These are phyloP conservation scores for Zygaena filipendulae DNA, from an alignment of 2,888 invertebrate genomes.

Conservation along the genomic window DNA sequence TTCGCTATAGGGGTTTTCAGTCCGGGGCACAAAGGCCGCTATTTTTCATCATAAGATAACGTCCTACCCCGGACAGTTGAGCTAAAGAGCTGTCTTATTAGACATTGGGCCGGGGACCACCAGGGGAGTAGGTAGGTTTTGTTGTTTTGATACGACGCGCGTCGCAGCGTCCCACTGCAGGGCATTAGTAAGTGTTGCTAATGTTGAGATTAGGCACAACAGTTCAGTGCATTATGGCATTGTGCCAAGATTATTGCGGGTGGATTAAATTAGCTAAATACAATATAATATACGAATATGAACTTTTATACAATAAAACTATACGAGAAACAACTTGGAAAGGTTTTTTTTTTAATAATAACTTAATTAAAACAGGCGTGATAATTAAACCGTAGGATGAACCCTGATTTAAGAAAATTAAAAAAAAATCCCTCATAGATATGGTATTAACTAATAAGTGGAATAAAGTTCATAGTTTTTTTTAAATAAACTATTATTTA, in stretches of 20 bases:
- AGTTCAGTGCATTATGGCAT: constrained; percentile 3
- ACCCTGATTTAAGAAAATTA: no score
- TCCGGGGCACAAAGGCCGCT: constrained; percentile 37
- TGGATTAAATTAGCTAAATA: no score
- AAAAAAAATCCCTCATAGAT: no score
- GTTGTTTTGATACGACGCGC: constrained; percentile 45
- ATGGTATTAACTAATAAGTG: no score
- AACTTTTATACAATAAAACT: no score
- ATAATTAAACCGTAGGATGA: no score
- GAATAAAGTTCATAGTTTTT: no score
- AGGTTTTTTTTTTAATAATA: no score
- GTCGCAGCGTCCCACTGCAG: constrained; percentile 29
- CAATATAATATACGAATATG: no score
- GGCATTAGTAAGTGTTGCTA: constrained; percentile 51
- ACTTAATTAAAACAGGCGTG: no score
- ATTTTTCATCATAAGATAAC: constrained; percentile 59
- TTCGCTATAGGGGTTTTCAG: neutral
- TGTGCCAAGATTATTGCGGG: constrained; percentile 2
- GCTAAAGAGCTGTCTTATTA: constrained; percentile 56
- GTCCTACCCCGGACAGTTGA: constrained; percentile 43
- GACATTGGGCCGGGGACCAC: constrained; percentile 47
- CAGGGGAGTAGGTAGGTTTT: constrained; percentile 39
- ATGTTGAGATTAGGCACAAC: constrained; percentile 27
- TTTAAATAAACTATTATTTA: no score
- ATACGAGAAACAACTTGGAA: no score